Percentiles rank a stretch among this genome's conserved stretches.
Conservation (phyloP, 2,888 invertebrate species). For the Trichacis sp. region DNA sequence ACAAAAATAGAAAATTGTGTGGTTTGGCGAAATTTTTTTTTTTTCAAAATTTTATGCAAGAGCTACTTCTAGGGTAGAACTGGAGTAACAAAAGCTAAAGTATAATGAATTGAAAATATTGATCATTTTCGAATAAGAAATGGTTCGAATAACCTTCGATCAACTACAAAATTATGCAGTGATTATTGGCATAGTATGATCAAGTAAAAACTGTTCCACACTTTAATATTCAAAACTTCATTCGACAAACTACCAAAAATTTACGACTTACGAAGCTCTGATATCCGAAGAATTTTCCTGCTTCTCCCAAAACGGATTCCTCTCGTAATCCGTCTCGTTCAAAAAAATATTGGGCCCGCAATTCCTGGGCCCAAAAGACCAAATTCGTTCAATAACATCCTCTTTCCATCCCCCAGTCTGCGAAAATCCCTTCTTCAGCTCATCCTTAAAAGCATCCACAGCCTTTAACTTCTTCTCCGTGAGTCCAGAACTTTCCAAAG, state of each 20-base stretch:
- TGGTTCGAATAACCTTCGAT: too few species aligned
- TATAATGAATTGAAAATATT: too few species aligned
- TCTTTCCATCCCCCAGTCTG: constrained; percentile 71
- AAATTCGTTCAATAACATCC: constrained; percentile 77
- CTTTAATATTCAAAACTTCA: too few species aligned
- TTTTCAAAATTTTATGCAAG: too few species aligned
- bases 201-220: too few species aligned
- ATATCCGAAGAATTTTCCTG: constrained; percentile 52
- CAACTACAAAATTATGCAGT: too few species aligned
- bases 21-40: too few species aligned
- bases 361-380: constrained; percentile 92
- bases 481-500: constrained; percentile 48
- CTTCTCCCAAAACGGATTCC: constrained; percentile 71
- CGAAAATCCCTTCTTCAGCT: constrained; percentile 74
- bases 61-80: too few species aligned
- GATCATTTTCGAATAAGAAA: too few species aligned
- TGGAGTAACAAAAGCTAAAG: too few species aligned
- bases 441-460: constrained; percentile 69
- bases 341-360: constrained; percentile 91
- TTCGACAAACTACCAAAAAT: neutral
- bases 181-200: too few species aligned
- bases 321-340: constrained; percentile 81
- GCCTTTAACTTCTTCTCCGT: constrained; percentile 57
- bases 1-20: too few species aligned
- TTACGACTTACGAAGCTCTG: constrained; percentile 53